A percentile compares a stretch with the other conserved stretches of the same genome.
Conservation (phyloP, 2,888 invertebrate species). For the Myathropa florea region DNA sequence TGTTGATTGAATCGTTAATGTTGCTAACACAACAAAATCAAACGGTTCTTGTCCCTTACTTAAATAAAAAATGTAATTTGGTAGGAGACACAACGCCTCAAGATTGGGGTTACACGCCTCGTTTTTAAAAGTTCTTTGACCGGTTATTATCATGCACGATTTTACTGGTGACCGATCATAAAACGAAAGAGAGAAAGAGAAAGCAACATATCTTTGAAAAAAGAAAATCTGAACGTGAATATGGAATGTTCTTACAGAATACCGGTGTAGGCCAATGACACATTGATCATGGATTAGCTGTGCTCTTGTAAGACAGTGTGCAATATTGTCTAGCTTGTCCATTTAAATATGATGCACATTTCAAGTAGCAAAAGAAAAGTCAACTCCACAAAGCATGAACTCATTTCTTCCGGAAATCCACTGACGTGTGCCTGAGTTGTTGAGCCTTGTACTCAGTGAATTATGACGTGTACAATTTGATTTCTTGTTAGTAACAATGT, state of each 20-base stretch:
- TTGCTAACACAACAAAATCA: neutral
- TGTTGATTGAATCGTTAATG: neutral
- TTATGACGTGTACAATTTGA: neutral
- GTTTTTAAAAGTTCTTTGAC: conserved; percentile 33
- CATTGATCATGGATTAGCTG: neutral
- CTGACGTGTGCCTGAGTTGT: neutral
- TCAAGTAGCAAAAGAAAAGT: no score
- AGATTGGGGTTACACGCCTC: neutral
- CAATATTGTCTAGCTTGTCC: no score
- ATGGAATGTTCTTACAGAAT: neutral
- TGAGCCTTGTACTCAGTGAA: neutral
- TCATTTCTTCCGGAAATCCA: neutral
- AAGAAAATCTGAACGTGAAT: neutral
- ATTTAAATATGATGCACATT: no score
- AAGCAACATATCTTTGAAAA: neutral
- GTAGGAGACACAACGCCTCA: neutral
- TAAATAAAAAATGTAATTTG: neutral
- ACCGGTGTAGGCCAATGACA: conserved; percentile 34
- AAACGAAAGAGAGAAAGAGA: neutral
- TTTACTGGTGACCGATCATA: neutral
- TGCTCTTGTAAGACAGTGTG: no score
- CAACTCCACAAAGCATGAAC: neutral
- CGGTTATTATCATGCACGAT: conserved; percentile 10
- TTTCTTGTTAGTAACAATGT: neutral
- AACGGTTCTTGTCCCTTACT: neutral